phyloP scores from a whole-genome alignment of 2,888 invertebrate species.

The Dolichomitus sp. region DNA sequence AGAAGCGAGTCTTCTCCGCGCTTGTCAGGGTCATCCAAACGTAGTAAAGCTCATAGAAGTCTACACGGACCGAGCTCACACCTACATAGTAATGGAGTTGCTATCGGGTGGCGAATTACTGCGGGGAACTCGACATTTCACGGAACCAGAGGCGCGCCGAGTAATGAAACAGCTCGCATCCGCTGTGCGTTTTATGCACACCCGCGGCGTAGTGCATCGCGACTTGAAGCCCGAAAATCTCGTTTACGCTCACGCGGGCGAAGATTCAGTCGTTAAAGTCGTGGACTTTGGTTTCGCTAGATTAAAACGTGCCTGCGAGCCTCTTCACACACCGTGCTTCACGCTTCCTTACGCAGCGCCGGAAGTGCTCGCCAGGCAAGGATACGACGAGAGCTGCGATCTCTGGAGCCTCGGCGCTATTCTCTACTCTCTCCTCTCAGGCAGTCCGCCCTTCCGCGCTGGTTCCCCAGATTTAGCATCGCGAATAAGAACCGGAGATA shows the following conservation, averaged over 20 bases:
- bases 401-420: slow-evolving; percentile 98
- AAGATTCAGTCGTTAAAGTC: slow-evolving; percentile 92
- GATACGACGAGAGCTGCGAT: slow-evolving; percentile 97
- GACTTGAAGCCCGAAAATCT: slow-evolving; percentile 97
- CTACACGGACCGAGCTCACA: slow-evolving; percentile 94
- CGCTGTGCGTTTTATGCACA: slow-evolving; percentile 95
- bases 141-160: slow-evolving; percentile 92
- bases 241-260: slow-evolving; percentile 89
- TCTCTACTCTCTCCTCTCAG: slow-evolving; percentile 95
- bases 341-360: slow-evolving; percentile 98
- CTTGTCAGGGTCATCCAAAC: slow-evolving; percentile 96
- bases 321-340: slow-evolving; percentile 95
- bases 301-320: slow-evolving; percentile 89
- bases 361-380: slow-evolving; percentile 93
- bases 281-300: slow-evolving; percentile 99
- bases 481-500: slow-evolving; percentile 92
- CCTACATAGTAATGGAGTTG: slow-evolving; percentile 96
- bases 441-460: slow-evolving; percentile 94
- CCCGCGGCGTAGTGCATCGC: slow-evolving; percentile 94
- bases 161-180: slow-evolving; percentile 94
- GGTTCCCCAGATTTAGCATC: slow-evolving; percentile 92
- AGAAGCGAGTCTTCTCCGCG: slow-evolving; percentile 93
- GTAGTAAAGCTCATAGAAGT: slow-evolving; percentile 95
- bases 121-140: slow-evolving; percentile 89
- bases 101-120: slow-evolving; percentile 94